These are phyloP conservation scores for Lucilia cuprina DNA, from an alignment of 1,140 invertebrate genomes.

Conservation along the genomic window DNA sequence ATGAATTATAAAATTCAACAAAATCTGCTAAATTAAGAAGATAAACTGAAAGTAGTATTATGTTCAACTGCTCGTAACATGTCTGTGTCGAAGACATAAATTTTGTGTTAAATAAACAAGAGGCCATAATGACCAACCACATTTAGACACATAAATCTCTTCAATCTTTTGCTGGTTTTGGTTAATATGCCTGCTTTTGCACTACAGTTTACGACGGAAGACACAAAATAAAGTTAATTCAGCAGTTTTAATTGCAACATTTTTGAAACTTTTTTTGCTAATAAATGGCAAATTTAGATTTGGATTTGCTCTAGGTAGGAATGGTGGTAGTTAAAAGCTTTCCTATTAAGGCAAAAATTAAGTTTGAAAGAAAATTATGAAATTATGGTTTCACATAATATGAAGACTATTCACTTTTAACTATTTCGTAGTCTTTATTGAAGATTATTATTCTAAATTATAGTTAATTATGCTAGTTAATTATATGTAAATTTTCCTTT, in stretches of 20 bases:
- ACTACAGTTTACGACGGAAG: neutral
- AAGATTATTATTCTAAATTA: too few relatives aligned
- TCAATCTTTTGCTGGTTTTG: neutral
- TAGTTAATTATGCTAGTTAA: too few relatives aligned
- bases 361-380: too few relatives aligned
- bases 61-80: neutral
- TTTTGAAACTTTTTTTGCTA: neutral
- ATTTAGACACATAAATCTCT: constrained; percentile 12
- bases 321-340: too few relatives aligned
- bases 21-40: too few relatives aligned
- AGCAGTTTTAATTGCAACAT: constrained; percentile 14
- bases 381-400: too few relatives aligned
- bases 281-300: neutral
- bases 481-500: too few relatives aligned
- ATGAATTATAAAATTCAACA: too few relatives aligned
- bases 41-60: too few relatives aligned
- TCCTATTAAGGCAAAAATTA: too few relatives aligned
- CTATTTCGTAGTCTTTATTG: too few relatives aligned
- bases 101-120: constrained; percentile 15
- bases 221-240: neutral
- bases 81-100: constrained; percentile 14
- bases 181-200: neutral
- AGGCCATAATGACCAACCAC: constrained; percentile 13
- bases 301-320: neutral
- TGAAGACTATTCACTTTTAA: too few relatives aligned